A percentile compares a stretch with the other conserved stretches of the same genome.
phyloP scores from a whole-genome alignment of 1,140 invertebrate genomes.

The Drosophila pruinosa region DNA sequence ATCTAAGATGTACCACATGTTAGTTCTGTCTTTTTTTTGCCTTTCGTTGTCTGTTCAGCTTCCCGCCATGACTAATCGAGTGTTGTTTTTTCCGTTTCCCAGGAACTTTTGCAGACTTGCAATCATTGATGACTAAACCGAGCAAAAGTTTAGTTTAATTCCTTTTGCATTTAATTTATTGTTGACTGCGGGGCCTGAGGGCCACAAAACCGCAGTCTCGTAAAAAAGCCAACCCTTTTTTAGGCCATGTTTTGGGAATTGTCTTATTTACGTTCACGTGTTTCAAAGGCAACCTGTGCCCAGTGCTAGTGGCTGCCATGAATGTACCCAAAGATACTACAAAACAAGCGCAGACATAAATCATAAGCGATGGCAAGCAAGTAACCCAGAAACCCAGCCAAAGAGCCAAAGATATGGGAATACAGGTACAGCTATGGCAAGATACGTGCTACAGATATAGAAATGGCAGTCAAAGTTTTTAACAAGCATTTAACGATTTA shows the following conservation, averaged over 20 bases:
- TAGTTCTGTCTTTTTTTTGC: no score
- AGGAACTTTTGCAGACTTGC: slow-evolving; percentile 51
- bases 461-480: slow-evolving; percentile 76
- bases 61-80: slow-evolving; percentile 43
- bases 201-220: slow-evolving; percentile 21
- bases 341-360: slow-evolving; percentile 72
- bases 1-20: not conserved
- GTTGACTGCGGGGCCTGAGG: slow-evolving; percentile 55
- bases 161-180: slow-evolving; percentile 75
- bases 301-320: not conserved
- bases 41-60: not conserved
- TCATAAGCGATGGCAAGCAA: slow-evolving; percentile 70
- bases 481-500: slow-evolving; percentile 82
- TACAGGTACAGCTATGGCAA: no score
- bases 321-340: slow-evolving; percentile 50
- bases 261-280: slow-evolving; percentile 73
- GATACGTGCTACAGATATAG: slow-evolving; percentile 19
- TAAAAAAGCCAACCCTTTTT: slow-evolving; percentile 61
- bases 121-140: slow-evolving; percentile 77
- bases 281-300: slow-evolving; percentile 62
- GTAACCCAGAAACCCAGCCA: slow-evolving; percentile 58
- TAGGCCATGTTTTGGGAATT: slow-evolving; percentile 33
- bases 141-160: slow-evolving; percentile 71
- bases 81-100: slow-evolving; percentile 41
- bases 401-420: slow-evolving; percentile 33